Evolutionary conservation across 1,140 invertebrate genomes (phyloP).

Genomic region (Temnothorax nylanderi): DNA sequence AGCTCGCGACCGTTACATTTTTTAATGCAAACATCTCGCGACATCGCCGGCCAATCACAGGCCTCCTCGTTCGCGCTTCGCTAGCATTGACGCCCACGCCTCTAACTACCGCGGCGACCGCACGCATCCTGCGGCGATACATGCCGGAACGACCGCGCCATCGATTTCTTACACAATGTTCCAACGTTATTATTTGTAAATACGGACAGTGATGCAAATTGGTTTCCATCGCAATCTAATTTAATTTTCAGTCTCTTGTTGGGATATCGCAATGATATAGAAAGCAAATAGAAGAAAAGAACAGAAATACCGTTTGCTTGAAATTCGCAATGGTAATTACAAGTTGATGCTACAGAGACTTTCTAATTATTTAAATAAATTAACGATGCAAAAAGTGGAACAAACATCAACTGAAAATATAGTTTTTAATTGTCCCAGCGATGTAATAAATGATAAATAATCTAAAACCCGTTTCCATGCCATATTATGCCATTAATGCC

Average conservation of each 20-base stretch:
- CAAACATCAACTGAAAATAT: not conserved
- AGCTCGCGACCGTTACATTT: too few relatives aligned
- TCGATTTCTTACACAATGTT: too few relatives aligned
- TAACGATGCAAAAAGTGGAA: not conserved
- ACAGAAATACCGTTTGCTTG: not conserved
- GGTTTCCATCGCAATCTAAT: not conserved
- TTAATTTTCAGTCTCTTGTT: not conserved
- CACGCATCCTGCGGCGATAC: too few relatives aligned
- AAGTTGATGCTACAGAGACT: not conserved
- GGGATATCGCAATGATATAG: too few relatives aligned
- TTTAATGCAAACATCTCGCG: too few relatives aligned
- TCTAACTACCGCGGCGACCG: too few relatives aligned
- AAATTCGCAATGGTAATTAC: not conserved
- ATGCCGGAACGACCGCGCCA: too few relatives aligned
- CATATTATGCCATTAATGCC: not conserved
- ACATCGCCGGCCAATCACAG: too few relatives aligned
- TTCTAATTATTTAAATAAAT: constrained; percentile 4
- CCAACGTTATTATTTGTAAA: not conserved
- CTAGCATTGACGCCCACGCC: too few relatives aligned
- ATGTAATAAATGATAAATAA: not conserved
- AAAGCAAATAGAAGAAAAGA: not conserved
- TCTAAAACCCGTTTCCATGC: not conserved
- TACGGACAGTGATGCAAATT: too few relatives aligned
- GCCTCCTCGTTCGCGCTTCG: too few relatives aligned
- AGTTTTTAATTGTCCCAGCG: not conserved